Conservation (phyloP, 2,113 vertebrate genomes). For the Centropus unirufus region DNA sequence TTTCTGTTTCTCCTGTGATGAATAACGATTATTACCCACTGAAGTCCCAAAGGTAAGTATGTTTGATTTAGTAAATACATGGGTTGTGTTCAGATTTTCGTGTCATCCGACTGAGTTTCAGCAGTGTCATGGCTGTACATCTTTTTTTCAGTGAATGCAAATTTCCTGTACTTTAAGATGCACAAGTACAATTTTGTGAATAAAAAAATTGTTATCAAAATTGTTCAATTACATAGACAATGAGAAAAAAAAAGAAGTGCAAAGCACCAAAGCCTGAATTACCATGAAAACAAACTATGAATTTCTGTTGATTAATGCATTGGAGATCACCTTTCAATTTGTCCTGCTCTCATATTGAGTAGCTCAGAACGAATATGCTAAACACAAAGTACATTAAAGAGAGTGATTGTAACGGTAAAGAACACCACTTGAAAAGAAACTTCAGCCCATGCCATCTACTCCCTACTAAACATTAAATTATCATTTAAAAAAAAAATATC, state of each 20-base stretch:
- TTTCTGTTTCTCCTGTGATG: not conserved
- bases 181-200: not conserved
- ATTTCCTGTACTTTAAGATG: not conserved
- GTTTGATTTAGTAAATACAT: not conserved
- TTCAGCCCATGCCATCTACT: not conserved
- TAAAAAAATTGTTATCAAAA: not conserved
- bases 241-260: not conserved
- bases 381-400: not conserved
- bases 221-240: not conserved
- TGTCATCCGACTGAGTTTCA: not conserved
- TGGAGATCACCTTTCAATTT: not conserved
- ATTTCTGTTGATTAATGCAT: not conserved
- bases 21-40: not conserved
- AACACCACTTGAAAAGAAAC: not conserved
- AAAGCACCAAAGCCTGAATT: not conserved
- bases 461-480: not conserved
- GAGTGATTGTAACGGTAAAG: not conserved
- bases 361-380: not conserved
- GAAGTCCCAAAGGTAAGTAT: not conserved
- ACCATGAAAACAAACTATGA: not conserved
- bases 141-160: rapidly evolving
- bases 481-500: not conserved
- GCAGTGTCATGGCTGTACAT: too few species aligned
- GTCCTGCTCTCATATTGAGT: rapidly evolving
- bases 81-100: not conserved